Conservation (phyloP, 2,888 invertebrate genomes). For the Melangyna quadrimaculata region DNA sequence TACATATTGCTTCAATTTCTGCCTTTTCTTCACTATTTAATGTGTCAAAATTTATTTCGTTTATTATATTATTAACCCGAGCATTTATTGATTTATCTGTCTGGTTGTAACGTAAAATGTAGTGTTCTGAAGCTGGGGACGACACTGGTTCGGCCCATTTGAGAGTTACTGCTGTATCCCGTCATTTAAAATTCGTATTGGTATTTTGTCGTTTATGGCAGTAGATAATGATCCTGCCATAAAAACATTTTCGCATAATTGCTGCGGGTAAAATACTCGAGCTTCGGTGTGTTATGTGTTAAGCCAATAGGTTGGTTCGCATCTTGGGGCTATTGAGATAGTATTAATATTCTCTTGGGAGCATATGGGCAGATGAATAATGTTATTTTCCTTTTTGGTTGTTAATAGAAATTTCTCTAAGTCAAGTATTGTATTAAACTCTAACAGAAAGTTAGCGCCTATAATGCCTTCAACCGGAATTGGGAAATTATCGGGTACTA, state of each 20-base stretch:
- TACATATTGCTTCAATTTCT: not conserved
- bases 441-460: too few relatives aligned
- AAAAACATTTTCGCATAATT: not conserved
- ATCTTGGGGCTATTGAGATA: not conserved
- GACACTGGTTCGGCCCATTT: not conserved
- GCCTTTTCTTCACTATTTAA: not conserved
- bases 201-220: not conserved
- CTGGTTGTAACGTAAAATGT: not conserved
- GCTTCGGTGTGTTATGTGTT: not conserved
- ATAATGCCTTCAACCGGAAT: too few relatives aligned
- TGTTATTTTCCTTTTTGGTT: too few relatives aligned
- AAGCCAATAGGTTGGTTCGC: not conserved
- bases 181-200: not conserved
- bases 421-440: too few relatives aligned
- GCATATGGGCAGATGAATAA: not conserved
- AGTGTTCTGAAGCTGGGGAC: not conserved
- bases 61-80: too few relatives aligned
- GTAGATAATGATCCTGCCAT: not conserved
- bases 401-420: too few relatives aligned
- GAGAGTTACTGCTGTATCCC: too few relatives aligned
- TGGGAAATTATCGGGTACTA: too few relatives aligned
- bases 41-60: not conserved
- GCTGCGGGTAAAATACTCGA: not conserved
- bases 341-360: not conserved
- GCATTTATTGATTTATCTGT: not conserved